Conservation (phyloP, 2,888 invertebrate species). For the Cataglyphis altisquamis region DNA sequence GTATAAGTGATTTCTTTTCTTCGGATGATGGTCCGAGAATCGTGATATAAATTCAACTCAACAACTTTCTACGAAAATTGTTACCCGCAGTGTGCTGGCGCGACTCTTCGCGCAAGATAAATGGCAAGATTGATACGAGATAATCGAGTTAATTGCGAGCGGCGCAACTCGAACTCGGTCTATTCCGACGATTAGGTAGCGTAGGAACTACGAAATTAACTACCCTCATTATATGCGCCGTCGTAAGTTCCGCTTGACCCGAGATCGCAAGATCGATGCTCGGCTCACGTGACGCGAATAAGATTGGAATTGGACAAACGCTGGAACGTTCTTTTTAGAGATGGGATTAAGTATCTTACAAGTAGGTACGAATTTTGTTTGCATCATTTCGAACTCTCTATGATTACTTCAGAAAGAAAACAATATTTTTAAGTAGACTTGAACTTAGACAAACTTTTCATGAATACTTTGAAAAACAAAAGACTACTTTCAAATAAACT, state of each 20-base stretch:
- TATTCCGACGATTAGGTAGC: constrained; percentile 50
- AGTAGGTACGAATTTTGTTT: too few species aligned
- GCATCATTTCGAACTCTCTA: too few species aligned
- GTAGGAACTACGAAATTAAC: constrained; percentile 48
- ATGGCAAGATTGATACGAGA: constrained; percentile 48
- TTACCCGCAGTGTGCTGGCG: constrained; percentile 3
- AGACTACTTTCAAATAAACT: too few species aligned
- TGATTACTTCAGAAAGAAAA: too few species aligned
- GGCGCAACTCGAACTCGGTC: constrained; percentile 40
- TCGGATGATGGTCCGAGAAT: constrained; percentile 2
- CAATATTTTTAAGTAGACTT: too few species aligned
- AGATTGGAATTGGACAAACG: constrained; percentile 49
- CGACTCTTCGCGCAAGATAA: constrained; percentile 40
- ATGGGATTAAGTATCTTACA: too few species aligned
- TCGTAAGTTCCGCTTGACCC: constrained; percentile 49
- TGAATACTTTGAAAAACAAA: too few species aligned
- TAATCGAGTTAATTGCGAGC: constrained; percentile 53
- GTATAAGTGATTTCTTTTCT: neutral
- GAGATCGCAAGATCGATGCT: constrained; percentile 40
- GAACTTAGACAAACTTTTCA: too few species aligned
- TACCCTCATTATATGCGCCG: constrained; percentile 48
- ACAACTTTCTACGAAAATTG: constrained; percentile 27
- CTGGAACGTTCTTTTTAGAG: neutral
- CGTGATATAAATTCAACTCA: neutral
- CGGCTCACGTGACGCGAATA: constrained; percentile 38